Base-by-base conservation (phyloP, 2,113 vertebrate species). In the Ictalurus furcatus region DNA sequence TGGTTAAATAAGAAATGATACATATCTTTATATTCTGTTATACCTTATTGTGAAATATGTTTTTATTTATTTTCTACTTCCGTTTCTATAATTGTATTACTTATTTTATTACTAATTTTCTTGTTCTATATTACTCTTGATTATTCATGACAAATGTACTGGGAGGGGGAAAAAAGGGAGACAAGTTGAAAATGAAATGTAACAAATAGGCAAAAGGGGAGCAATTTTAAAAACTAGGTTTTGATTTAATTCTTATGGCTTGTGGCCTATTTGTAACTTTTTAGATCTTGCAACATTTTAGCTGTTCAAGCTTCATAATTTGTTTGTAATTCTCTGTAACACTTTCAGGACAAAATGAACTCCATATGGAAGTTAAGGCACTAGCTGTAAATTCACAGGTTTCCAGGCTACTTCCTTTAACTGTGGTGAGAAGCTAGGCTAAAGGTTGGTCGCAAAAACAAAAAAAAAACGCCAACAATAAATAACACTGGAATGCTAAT, bases 311-410 rank as follows among this genome's bases (percentile, higher is more conserved):
- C 28, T 52, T 58, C 17, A 83, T 61, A 61, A 83, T 83, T 25
- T 83, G 56, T 6, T 25, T 59, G 56, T 61, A 83, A 37, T 61
- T 83, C 56, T 25, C 19, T 19, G 28, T 58, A 21, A 58, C 23
- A 63, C 56, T 23, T 61, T 83, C 23, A 9, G 19, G 11, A 52
- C 30, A 83, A 21, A 83, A 28, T 59, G 0, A 59, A 83, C 7
- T 83, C 58, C 81, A 83, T 63, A 25, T 83, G 81, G 85, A 73
- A 14, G 52, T 54, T 37, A 9, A 73, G 65, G 44, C 28, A 6
- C 34, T 54, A 71, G 63, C 65, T 85, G 84, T 30, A 86, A 86
- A 37, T 86, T 74, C 67, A 34, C 71, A 86, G 52, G 30, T 59
- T 58, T 30, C n/a, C 81, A 83, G 34, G 34, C 2, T 40, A 40